Percentiles rank a stretch among this genome's conserved stretches.
phyloP scores from a whole-genome alignment of 2,113 vertebrate species.

The Nanorana parkeri region DNA sequence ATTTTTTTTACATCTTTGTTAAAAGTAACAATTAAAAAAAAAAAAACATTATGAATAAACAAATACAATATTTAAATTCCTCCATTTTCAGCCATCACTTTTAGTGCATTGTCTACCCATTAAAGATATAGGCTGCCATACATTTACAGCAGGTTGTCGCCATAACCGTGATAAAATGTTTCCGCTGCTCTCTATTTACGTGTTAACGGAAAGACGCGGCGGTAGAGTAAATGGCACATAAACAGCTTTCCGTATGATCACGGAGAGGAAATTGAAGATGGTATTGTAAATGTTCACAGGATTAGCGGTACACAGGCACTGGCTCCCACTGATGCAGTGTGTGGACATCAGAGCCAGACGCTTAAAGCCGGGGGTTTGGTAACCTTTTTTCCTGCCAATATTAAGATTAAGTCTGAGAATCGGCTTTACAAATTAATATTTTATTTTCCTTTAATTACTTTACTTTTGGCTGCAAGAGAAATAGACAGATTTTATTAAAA shows the following conservation, averaged over 20 bases:
- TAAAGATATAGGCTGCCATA: constrained; percentile 11
- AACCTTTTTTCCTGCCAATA: neutral
- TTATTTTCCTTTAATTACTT: neutral
- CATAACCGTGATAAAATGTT: constrained; percentile 25
- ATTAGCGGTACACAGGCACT: neutral
- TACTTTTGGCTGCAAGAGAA: neutral
- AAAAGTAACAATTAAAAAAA: constrained; percentile 41
- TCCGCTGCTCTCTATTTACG: constrained; percentile 15
- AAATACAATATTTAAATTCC: constrained; percentile 14
- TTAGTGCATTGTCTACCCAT: constrained; percentile 14
- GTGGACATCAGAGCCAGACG: neutral
- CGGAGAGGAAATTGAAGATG: constrained; percentile 6
- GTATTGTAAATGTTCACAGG: neutral
- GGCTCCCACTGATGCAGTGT: neutral
- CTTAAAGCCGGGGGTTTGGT: too few species aligned
- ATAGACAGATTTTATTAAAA: too few species aligned
- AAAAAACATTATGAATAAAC: constrained; percentile 36
- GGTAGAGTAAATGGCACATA: neutral
- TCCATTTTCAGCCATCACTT: neutral
- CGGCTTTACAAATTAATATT: neutral
- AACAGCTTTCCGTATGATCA: constrained; percentile 4
- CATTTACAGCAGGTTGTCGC: constrained; percentile 1
- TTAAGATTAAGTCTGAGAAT: neutral
- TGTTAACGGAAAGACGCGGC: neutral
- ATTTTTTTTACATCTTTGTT: constrained; percentile 39